Percentiles rank a stretch among this genome's conserved stretches.
Conservation (phyloP, 2,113 vertebrate species). For the Anarhynchus alexandrinus region DNA sequence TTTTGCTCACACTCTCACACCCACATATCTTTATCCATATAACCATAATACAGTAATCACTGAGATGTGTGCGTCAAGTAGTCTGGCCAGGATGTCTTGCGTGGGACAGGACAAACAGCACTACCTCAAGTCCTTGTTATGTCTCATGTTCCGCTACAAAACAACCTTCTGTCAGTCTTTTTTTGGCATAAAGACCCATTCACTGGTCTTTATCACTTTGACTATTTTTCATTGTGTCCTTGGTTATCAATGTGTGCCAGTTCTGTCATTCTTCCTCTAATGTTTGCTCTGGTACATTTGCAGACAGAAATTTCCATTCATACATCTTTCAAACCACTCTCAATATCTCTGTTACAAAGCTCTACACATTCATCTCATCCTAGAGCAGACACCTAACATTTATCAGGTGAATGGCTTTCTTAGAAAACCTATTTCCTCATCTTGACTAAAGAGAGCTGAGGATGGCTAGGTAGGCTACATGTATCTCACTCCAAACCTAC, state of each 20-base stretch:
- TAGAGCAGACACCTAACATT: background rate
- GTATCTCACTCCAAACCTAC: background rate
- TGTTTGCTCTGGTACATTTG: background rate
- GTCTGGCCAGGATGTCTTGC: background rate
- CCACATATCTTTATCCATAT: background rate
- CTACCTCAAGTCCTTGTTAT: background rate
- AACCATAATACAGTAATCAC: background rate
- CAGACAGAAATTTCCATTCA: background rate
- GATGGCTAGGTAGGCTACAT: too few relatives aligned
- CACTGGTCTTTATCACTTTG: background rate
- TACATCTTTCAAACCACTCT: background rate
- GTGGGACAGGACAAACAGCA: background rate
- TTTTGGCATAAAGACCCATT: background rate
- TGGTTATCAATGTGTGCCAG: background rate
- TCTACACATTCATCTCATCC: background rate
- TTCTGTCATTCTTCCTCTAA: background rate
- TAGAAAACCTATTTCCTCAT: background rate
- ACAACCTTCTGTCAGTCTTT: background rate
- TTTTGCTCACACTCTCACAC: background rate
- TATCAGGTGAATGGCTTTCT: background rate
- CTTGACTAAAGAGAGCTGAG: background rate
- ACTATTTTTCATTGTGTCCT: background rate
- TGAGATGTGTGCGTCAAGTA: background rate
- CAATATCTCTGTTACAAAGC: background rate
- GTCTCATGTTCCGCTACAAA: background rate